These are phyloP conservation scores for Trachelipus rathkii DNA, from an alignment of 1,140 invertebrate species.

Conservation along the genomic window DNA sequence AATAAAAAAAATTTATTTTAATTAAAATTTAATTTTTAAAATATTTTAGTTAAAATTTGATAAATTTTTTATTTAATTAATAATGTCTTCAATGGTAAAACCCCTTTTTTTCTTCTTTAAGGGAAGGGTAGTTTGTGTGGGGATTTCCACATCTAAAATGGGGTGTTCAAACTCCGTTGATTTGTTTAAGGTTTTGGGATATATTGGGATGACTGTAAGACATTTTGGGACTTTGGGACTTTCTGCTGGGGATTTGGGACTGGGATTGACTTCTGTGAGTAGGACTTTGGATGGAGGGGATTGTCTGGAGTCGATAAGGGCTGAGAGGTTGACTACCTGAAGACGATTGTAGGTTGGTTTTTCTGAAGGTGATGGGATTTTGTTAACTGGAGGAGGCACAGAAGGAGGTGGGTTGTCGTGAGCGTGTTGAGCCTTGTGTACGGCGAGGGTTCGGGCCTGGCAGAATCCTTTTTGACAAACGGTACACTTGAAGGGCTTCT, in stretches of 20 bases:
- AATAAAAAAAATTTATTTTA: no score
- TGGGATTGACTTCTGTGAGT: not conserved
- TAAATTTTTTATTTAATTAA: constrained; percentile 16
- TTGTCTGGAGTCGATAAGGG: constrained; percentile 9
- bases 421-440: constrained; percentile 86
- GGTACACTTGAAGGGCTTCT: constrained; percentile 92
- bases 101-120: constrained; percentile 21
- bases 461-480: constrained; percentile 97
- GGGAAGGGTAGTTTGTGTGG: not conserved
- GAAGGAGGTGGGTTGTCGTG: constrained; percentile 65
- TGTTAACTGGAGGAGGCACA: not conserved
- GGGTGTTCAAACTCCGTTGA: constrained; percentile 11
- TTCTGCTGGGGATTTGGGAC: not conserved
- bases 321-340: not conserved
- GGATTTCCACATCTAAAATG: not conserved
- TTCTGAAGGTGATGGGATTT: constrained; percentile 4
- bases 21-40: no score
- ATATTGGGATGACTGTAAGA: constrained; percentile 26
- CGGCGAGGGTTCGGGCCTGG: constrained; percentile 86
- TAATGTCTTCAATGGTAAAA: constrained; percentile 29
- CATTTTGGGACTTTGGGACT: constrained; percentile 23
- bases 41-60: not conserved
- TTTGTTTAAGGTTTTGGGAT: constrained; percentile 24
- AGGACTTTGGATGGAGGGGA: not conserved
- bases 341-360: not conserved